Evolutionary conservation across 2,113 vertebrate species (phyloP).

Genomic region (Eclectus roratus): DNA sequence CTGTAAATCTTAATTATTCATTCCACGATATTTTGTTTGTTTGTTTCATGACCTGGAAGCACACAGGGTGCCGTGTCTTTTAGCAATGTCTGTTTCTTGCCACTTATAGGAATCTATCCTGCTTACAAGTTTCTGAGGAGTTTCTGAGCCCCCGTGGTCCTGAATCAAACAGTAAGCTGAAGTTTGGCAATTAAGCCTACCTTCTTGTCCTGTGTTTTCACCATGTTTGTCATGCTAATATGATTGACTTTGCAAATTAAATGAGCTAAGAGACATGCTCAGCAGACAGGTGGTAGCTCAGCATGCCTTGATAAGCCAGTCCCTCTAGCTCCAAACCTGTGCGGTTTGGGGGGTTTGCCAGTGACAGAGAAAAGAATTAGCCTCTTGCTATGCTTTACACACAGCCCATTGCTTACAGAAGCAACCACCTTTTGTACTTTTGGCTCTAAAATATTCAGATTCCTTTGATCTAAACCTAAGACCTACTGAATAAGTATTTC

Average conservation of each 20-base stretch:
- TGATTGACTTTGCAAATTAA: neutral
- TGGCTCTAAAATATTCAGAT: neutral
- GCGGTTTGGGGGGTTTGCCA: neutral
- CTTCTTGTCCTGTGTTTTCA: neutral
- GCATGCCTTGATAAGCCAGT: neutral
- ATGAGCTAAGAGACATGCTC: neutral
- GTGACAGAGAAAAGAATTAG: neutral
- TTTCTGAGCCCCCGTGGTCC: rapidly evolving
- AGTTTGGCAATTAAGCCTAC: neutral
- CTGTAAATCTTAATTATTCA: neutral
- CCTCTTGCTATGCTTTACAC: neutral
- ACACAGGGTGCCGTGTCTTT: neutral
- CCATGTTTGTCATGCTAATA: neutral
- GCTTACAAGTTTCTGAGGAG: neutral
- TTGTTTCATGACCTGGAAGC: neutral
- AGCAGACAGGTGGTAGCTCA: neutral
- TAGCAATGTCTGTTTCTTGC: neutral
- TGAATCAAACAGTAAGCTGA: neutral
- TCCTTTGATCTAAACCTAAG: neutral
- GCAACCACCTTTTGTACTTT: neutral
- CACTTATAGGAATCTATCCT: neutral
- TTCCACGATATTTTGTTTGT: neutral
- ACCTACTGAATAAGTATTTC: neutral
- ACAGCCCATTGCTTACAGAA: neutral
- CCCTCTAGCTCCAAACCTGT: neutral